Conservation (phyloP, 2,113 vertebrate species). For the Rhegmatorhina hoffmannsi region DNA sequence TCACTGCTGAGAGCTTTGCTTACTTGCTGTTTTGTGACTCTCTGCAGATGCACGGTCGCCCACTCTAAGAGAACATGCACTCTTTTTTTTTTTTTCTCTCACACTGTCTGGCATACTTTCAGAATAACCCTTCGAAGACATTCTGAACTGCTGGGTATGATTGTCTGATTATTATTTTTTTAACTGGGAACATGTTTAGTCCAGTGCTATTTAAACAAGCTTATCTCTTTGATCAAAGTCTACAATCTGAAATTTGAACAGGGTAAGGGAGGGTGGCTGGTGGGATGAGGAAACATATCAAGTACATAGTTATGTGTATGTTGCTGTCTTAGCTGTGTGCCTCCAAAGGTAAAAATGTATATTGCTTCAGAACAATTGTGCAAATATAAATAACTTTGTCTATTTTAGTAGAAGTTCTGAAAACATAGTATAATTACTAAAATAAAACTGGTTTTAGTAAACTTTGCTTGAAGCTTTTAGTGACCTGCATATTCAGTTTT, state of each 20-base stretch:
- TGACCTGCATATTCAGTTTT: slow-evolving; percentile 14
- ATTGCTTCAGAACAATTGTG: slow-evolving; percentile 12
- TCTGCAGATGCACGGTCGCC: slow-evolving; percentile 59
- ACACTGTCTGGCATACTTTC: slow-evolving; percentile 68
- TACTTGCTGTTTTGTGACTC: slow-evolving; percentile 60
- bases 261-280: slow-evolving; percentile 26
- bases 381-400: neutral
- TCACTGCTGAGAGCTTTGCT: slow-evolving; percentile 65
- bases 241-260: slow-evolving; percentile 65
- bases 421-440: slow-evolving; percentile 7
- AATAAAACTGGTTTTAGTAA: slow-evolving; percentile 24
- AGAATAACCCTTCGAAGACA: slow-evolving; percentile 71
- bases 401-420: slow-evolving; percentile 29
- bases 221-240: slow-evolving; percentile 73
- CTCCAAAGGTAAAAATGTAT: neutral
- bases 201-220: slow-evolving; percentile 69
- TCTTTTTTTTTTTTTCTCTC: slow-evolving; percentile 25
- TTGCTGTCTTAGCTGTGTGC: slow-evolving; percentile 12
- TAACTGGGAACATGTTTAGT: slow-evolving; percentile 51
- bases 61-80: slow-evolving; percentile 30
- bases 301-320: neutral
- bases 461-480: slow-evolving; percentile 44
- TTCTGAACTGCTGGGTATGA: slow-evolving; percentile 72
- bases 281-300: slow-evolving; percentile 43
- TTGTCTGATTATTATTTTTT: slow-evolving; percentile 59